Evolutionary conservation across 1,140 invertebrate species (phyloP), one percentile per base, ranked within the genome.

Genomic region (Plectrocnemia conspersa): DNA sequence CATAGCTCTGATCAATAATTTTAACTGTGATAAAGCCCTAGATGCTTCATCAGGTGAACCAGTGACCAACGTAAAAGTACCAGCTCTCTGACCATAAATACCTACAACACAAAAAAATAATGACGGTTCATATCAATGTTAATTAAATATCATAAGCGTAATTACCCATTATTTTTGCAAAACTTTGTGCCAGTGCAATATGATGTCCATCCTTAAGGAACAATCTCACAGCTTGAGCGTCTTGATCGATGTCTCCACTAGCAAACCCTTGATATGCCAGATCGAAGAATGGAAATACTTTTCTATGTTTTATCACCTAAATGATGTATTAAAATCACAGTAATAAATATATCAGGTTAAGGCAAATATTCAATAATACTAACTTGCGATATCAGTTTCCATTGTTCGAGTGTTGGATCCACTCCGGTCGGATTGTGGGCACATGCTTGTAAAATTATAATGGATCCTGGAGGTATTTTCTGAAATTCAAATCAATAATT

Each of bases 181-280:
- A 99, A n/a, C 93, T 97, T 72, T 98, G 96, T 9, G 92, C 85
- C 65, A 88, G 87, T 29, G 97, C 76, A 16, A 97, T 77, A 74
- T 98, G 95, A 69, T 97, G 88, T 27, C 91, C 91, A 56, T 83
- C 72, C 33, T 79, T 68, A 2, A 83, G 88, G 71, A 97, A 96
- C 65, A 89, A 85, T 35, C 94, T 81, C 35, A 96, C 88, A 9
- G 92, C 87, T 77, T 81, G 89, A 18, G 92, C 92, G 82, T 99
- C 97, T 48, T 79, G 79, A 65, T 94, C 91, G 18, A 96, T 77
- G 77, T 96, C 85, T 13, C 97, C 97, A 36, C 89, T 91, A 13
- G 95, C 94, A 77, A 99, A 99, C 10, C 96, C 96, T 78, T 98
- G 95, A 76, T 98, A 98, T n/a, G 95, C 95, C 64, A 86, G 89